phyloP scores from a whole-genome alignment of 1,140 invertebrate genomes.

The Trissolcus basalis region DNA sequence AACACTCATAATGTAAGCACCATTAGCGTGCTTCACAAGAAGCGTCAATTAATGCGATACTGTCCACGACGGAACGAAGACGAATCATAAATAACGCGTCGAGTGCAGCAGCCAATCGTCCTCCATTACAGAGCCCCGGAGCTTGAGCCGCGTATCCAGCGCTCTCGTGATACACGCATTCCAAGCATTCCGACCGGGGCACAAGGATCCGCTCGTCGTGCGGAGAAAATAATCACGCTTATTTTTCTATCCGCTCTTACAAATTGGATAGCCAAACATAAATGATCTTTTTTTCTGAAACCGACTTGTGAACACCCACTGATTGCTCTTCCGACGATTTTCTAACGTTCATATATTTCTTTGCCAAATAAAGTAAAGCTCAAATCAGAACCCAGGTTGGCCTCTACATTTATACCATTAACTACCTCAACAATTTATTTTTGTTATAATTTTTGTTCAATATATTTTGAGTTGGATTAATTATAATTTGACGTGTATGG shows the following conservation, averaged over 20 bases:
- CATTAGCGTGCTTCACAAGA: slow-evolving; percentile 47
- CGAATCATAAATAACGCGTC: slow-evolving; percentile 57
- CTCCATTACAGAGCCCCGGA: slow-evolving; percentile 47
- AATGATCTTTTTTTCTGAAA: neutral
- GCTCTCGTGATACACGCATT: slow-evolving; percentile 42
- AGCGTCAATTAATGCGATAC: slow-evolving; percentile 59
- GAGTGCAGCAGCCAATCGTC: slow-evolving; percentile 44
- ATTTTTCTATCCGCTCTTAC: slow-evolving; percentile 37
- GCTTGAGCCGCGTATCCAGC: slow-evolving; percentile 33
- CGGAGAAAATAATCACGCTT: slow-evolving; percentile 36
- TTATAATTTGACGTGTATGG: too few relatives aligned
- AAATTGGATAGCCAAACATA: slow-evolving; percentile 34
- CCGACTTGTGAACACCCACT: too few relatives aligned
- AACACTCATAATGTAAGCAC: slow-evolving; percentile 52
- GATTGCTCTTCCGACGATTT: too few relatives aligned
- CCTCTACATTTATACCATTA: too few relatives aligned
- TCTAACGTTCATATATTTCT: too few relatives aligned
- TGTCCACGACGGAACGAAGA: slow-evolving; percentile 51
- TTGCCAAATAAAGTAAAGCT: too few relatives aligned
- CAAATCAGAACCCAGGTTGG: too few relatives aligned
- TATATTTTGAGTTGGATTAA: too few relatives aligned
- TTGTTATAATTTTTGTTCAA: too few relatives aligned
- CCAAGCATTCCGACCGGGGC: slow-evolving; percentile 22
- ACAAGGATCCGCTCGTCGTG: slow-evolving; percentile 39
- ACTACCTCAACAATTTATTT: too few relatives aligned